Evolutionary conservation across 2,888 invertebrate species (phyloP), one percentile per base, ranked within the genome.

Genomic region (Acanthosepion lycidas): DNA sequence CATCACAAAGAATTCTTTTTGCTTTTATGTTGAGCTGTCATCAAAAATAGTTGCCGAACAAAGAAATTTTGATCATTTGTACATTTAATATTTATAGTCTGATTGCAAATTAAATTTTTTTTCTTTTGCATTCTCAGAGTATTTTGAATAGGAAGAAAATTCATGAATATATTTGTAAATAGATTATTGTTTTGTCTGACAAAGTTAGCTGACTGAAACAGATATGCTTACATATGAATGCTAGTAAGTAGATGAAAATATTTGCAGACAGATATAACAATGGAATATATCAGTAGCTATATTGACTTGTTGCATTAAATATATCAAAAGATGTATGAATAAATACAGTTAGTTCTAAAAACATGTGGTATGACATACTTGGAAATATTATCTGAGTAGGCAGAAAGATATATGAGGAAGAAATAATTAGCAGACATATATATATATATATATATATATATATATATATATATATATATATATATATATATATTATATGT

Each of bases 141-240:
- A 15, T 78, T 78, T 78, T 78, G n/a, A 33, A 78, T 15, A 0
- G 6, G 78, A 78, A 28, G 78, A 78, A 78, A 78, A 78, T n/a
- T 78, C n/a, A 78, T 78, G 78, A 78, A 78, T 78, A 33, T 78
- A 78, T 78, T 78, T 78, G 78, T n/a, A 78, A 78, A 33, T 78
- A 78, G n/a, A 78, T 78, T 9, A 78, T 9, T n/a, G 33, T 78
- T 78, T n/a, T 78, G 78, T 78, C n/a, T 78, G 78, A 78, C 78
- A 33, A 78, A 78, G 6, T 9, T 78, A 78, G 28, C 28, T 28
- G 8, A 5, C 28, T 8, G n/a, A 28, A 78, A 78, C 28, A 78
- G 28, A 78, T 12, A 8, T 78, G 78, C n/a, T 28, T n/a, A 28
- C 28, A 78, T 23, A 78, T 78, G 78, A 78, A 78, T 78, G 9